Evolutionary conservation across 2,888 invertebrate species (phyloP).

Genomic region (Marronus borbonicus): DNA sequence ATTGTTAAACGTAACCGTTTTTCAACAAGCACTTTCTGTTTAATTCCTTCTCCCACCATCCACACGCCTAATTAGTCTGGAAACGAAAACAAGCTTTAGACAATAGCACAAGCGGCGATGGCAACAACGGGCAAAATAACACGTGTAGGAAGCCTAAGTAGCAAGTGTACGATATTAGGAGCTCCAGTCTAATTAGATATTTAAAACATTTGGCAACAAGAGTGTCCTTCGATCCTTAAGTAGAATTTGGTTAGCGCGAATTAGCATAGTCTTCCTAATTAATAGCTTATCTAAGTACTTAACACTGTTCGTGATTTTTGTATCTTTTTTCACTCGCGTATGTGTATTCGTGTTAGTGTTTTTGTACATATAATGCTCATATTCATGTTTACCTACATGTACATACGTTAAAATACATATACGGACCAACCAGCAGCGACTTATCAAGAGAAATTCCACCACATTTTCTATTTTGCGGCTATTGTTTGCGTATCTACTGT

Average conservation of each 20-base stretch:
- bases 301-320: constrained; percentile 56
- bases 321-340: constrained; percentile 45
- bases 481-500: constrained; percentile 48
- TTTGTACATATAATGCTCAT: neutral
- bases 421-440: constrained; percentile 45
- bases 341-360: constrained; percentile 16
- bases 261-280: constrained; percentile 62
- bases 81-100: constrained; percentile 25
- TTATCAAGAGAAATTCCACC: constrained; percentile 51
- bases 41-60: neutral
- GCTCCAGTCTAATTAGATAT: constrained; percentile 61
- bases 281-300: constrained; percentile 65
- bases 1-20: constrained; percentile 4
- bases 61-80: constrained; percentile 3
- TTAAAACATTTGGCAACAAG: constrained; percentile 62
- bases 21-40: neutral
- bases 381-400: constrained; percentile 2
- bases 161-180: constrained; percentile 48
- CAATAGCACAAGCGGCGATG: constrained; percentile 23
- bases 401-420: constrained; percentile 33
- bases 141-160: constrained; percentile 48
- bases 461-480: constrained; percentile 52
- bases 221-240: constrained; percentile 62
- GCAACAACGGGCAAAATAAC: constrained; percentile 37
- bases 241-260: constrained; percentile 63